A percentile compares a stretch with the other conserved stretches of the same genome.
Conservation (phyloP, 2,888 invertebrate species). For the Pseudoips prasinana region DNA sequence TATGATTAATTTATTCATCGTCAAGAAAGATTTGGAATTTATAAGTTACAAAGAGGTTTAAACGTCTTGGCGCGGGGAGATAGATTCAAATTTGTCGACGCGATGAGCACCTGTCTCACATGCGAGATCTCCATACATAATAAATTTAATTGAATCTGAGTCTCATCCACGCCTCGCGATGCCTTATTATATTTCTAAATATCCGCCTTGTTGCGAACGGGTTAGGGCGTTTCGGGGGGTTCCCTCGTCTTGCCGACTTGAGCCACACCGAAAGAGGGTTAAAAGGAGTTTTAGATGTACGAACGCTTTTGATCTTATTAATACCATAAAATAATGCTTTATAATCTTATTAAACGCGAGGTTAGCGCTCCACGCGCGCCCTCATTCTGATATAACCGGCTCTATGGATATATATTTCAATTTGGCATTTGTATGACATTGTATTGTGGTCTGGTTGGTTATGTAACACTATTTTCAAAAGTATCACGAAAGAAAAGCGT, state of each 20-base stretch:
- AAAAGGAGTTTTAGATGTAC: conserved; percentile 83
- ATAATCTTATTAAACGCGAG: conserved; percentile 89
- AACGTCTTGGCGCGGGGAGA: conserved; percentile 40
- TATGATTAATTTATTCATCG: no score
- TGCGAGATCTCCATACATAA: conserved; percentile 79
- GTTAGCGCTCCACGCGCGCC: conserved; percentile 82
- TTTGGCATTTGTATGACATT: conserved; percentile 53
- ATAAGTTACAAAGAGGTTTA: conserved; percentile 37
- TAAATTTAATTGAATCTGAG: conserved; percentile 80
- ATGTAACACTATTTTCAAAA: conserved; percentile 1
- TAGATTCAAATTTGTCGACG: conserved; percentile 63
- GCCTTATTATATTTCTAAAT: conserved; percentile 77
- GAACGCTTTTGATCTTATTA: conserved; percentile 89
- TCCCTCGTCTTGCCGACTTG: conserved; percentile 79
- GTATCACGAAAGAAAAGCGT: conserved; percentile 11
- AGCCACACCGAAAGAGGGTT: conserved; percentile 75
- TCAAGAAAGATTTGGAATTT: conserved; percentile 11
- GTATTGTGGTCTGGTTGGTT: conserved; percentile 28
- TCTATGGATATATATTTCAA: conserved; percentile 60
- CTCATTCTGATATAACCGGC: conserved; percentile 57
- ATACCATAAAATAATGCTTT: conserved; percentile 89
- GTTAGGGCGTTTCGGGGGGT: conserved; percentile 47
- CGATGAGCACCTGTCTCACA: conserved; percentile 72
- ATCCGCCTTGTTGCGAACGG: conserved; percentile 67
- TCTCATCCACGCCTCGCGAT: conserved; percentile 69